phyloP scores from a whole-genome alignment of 2,113 vertebrate species.

The Acrocephalus arundinaceus region DNA sequence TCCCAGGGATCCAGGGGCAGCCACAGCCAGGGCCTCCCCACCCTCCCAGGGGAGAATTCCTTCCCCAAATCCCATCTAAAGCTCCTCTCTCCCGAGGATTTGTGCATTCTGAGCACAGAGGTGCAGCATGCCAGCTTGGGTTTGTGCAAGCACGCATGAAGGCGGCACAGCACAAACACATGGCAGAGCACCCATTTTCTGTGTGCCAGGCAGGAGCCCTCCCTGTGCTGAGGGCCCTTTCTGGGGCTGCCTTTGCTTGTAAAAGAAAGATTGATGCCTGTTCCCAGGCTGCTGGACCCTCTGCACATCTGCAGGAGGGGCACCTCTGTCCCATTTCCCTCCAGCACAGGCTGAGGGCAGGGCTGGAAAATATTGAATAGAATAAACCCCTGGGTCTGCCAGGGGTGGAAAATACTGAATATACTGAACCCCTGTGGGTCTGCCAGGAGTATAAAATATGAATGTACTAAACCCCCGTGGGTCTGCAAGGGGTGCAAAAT shows the following conservation, averaged over 20 bases:
- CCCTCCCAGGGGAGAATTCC: neutral
- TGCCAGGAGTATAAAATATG: neutral
- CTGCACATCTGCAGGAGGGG: neutral
- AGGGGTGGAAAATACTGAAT: neutral
- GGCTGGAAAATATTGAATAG: neutral
- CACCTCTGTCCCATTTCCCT: fast-evolving
- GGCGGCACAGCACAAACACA: fast-evolving
- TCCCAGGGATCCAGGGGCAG: neutral
- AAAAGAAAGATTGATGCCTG: neutral
- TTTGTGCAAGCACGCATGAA: neutral
- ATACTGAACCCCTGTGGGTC: neutral
- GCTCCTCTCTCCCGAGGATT: too few species aligned
- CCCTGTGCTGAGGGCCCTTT: neutral
- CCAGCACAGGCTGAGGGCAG: neutral
- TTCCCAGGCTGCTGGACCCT: neutral
- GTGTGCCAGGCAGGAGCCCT: fast-evolving
- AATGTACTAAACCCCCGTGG: neutral
- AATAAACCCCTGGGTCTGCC: fast-evolving
- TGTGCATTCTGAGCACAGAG: neutral
- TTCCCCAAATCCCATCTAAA: neutral
- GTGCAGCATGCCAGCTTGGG: neutral
- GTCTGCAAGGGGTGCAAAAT: neutral
- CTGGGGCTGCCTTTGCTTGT: neutral
- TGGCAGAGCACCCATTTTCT: fast-evolving
- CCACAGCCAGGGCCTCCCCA: neutral